These are phyloP conservation scores for Drosophila ogumai DNA, from an alignment of 1,140 invertebrate genomes.

Conservation along the genomic window DNA sequence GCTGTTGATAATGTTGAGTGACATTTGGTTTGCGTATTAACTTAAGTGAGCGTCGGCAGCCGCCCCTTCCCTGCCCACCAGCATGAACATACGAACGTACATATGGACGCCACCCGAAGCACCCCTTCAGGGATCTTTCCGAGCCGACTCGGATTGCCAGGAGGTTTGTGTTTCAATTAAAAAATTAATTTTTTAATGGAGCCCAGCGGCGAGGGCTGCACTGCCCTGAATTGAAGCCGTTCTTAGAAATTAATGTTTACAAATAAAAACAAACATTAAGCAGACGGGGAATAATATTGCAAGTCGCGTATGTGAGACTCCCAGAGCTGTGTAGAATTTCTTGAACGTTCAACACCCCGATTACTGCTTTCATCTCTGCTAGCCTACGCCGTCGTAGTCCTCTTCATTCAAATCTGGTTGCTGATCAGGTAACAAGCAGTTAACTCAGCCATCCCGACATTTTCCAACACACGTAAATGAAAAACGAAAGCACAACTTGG, in stretches of 20 bases:
- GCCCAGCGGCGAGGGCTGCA: constrained; percentile 16
- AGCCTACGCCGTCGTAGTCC: neutral
- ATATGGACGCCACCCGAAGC: constrained; percentile 14
- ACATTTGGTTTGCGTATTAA: constrained; percentile 81
- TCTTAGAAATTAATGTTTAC: constrained; percentile 61
- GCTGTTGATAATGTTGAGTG: constrained; percentile 80
- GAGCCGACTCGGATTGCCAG: constrained; percentile 53
- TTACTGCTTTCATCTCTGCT: constrained; percentile 1
- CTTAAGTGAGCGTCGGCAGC: constrained; percentile 74
- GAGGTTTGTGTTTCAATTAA: constrained; percentile 78
- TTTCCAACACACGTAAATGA: constrained; percentile 3
- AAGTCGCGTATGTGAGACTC: neutral
- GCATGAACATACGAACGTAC: neutral
- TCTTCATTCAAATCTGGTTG: constrained; percentile 1
- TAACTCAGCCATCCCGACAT: constrained; percentile 22
- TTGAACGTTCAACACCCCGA: constrained; percentile 2
- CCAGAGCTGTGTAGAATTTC: neutral
- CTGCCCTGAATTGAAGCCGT: constrained; percentile 33
- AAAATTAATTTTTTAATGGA: constrained; percentile 74
- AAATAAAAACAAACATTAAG: constrained; percentile 8
- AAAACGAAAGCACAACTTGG: constrained; percentile 13
- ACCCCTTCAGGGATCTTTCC: constrained; percentile 20
- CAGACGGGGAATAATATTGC: neutral
- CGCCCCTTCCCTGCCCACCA: neutral
- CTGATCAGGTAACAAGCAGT: constrained; percentile 28